These are phyloP conservation scores for Parazoanthus swiftii DNA, from an alignment of 92 coral and sea anemone species.

Conservation along the genomic window DNA sequence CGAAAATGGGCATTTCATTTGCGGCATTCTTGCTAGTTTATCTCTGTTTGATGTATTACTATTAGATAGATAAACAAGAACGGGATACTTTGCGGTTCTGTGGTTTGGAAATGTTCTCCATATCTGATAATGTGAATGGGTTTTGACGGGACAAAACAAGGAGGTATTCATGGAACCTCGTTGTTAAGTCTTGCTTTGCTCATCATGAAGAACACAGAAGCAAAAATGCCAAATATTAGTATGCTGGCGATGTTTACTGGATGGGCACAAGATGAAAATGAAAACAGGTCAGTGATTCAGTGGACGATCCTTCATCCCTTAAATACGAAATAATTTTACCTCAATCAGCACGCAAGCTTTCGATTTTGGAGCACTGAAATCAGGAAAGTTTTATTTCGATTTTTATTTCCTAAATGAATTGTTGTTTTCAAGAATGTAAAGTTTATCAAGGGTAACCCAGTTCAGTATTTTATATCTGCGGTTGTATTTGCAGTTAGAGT, in stretches of 20 bases:
- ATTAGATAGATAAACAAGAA: not conserved
- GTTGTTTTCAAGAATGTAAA: too few species aligned
- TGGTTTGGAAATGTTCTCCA: slow-evolving; percentile 23
- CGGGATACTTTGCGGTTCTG: slow-evolving; percentile 12
- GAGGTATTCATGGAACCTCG: not conserved
- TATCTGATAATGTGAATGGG: not conserved
- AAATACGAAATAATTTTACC: not conserved
- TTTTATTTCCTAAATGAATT: not conserved
- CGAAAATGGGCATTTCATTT: not conserved
- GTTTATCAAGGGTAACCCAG: not conserved
- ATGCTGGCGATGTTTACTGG: slow-evolving; percentile 28
- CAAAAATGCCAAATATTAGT: slow-evolving; percentile 23
- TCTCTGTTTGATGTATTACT: not conserved
- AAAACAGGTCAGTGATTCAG: slow-evolving; percentile 38
- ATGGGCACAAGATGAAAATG: slow-evolving; percentile 36
- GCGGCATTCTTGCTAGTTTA: not conserved
- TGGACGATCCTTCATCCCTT: not conserved
- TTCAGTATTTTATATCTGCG: not conserved
- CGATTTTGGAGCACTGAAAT: not conserved
- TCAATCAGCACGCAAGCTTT: not conserved
- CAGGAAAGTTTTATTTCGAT: not conserved
- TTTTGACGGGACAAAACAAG: not conserved
- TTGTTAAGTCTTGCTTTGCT: not conserved
- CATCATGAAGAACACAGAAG: not conserved
- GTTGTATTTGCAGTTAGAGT: not conserved